phyloP scores from a whole-genome alignment of 2,797 vertebrate species.

The Percopsis omiscomaycus region DNA sequence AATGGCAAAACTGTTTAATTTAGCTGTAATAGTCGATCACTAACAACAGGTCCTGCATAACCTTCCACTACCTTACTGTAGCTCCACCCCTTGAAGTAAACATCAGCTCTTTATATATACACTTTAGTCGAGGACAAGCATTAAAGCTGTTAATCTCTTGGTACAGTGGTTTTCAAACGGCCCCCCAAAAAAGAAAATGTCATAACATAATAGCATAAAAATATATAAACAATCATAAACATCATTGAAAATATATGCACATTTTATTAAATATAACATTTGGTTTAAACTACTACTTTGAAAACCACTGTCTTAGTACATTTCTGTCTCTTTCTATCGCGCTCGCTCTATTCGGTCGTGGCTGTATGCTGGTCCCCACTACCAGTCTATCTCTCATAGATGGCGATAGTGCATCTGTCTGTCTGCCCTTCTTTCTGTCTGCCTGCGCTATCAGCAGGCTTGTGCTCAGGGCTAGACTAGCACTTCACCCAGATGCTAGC shows the following conservation, averaged over 20 bases:
- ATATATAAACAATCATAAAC: too few relatives aligned
- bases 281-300: neutral
- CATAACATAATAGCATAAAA: too few relatives aligned
- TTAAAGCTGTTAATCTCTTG: conserved; percentile 11
- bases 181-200: too few relatives aligned
- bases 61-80: neutral
- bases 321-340: neutral
- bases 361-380: conserved; percentile 12
- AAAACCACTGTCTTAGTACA: conserved; percentile 12
- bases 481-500: neutral
- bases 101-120: conserved; percentile 7
- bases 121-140: conserved; percentile 19
- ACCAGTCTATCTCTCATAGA: too few relatives aligned
- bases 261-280: too few relatives aligned
- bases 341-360: conserved; percentile 5
- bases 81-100: conserved; percentile 18
- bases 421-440: conserved; percentile 4
- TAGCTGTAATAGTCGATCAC: conserved; percentile 4
- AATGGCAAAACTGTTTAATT: conserved; percentile 5
- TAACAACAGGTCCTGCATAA: conserved; percentile 2
- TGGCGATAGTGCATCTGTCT: conserved; percentile 9
- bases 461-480: neutral
- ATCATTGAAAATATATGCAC: too few relatives aligned
- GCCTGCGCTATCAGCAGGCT: conserved; percentile 1
- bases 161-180: too few relatives aligned